Evolutionary conservation across 2,888 invertebrate genomes (phyloP).

Genomic region (Hedya salicella): DNA sequence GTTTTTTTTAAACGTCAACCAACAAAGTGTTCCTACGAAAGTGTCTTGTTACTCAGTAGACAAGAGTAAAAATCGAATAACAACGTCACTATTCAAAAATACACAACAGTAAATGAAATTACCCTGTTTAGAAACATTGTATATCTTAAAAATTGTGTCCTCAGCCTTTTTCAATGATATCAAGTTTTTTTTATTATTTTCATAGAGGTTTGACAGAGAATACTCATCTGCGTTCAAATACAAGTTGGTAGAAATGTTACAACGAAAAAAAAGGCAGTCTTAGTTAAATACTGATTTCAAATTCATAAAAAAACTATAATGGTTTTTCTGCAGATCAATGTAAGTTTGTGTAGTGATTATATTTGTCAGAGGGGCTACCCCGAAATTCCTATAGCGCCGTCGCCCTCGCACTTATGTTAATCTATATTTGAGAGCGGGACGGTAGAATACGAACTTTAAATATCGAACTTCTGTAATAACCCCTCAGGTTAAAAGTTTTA

Average conservation of each 20-base stretch:
- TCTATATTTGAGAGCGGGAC: too few relatives aligned
- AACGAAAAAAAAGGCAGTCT: constrained; percentile 28
- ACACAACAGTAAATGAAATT: constrained; percentile 81
- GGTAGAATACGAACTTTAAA: too few relatives aligned
- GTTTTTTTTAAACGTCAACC: constrained; percentile 41
- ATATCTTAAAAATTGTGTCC: constrained; percentile 82
- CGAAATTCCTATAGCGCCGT: too few relatives aligned
- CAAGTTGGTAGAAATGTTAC: constrained; percentile 18
- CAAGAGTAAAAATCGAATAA: constrained; percentile 75
- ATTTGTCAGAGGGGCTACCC: too few relatives aligned
- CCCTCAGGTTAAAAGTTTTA: too few relatives aligned
- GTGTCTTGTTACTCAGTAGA: constrained; percentile 58
- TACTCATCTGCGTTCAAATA: constrained; percentile 42
- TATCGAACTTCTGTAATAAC: too few relatives aligned
- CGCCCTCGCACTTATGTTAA: too few relatives aligned
- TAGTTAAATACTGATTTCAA: neutral
- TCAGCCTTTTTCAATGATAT: constrained; percentile 84
- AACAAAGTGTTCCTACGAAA: constrained; percentile 54
- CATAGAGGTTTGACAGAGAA: constrained; percentile 63
- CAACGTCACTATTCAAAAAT: constrained; percentile 72
- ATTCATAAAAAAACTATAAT: neutral
- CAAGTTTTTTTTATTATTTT: constrained; percentile 62
- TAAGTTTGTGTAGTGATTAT: too few relatives aligned
- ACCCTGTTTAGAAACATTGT: constrained; percentile 85
- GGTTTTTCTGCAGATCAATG: neutral